Evolutionary conservation across 2,888 invertebrate species (phyloP).

Genomic region (Hesperia comma): DNA sequence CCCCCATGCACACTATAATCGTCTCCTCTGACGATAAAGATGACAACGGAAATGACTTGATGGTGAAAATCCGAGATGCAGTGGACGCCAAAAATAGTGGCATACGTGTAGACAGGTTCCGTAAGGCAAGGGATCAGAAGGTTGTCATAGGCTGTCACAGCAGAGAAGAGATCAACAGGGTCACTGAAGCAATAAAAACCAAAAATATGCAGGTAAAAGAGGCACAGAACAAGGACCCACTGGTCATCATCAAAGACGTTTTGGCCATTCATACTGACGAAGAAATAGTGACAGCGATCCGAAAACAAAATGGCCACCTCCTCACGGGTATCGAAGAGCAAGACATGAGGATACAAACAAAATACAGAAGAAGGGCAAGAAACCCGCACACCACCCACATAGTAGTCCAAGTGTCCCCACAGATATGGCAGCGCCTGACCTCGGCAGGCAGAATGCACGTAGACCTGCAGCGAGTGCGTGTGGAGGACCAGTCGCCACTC

Average conservation of each 20-base stretch:
- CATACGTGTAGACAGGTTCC: no score
- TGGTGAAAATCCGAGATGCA: no score
- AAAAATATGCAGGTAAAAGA: constrained; percentile 17
- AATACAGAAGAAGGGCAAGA: constrained; percentile 21
- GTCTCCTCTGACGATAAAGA: no score
- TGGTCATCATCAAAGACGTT: constrained; percentile 29
- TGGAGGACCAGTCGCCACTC: constrained; percentile 27
- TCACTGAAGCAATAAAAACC: no score
- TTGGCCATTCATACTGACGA: constrained; percentile 19
- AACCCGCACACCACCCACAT: no score
- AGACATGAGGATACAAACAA: constrained; percentile 2
- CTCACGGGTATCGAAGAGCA: constrained; percentile 4
- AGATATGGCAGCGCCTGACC: constrained; percentile 8
- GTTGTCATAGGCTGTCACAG: no score
- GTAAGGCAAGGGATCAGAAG: no score
- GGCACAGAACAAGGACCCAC: constrained; percentile 34
- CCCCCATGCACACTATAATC: no score
- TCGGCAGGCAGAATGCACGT: neutral
- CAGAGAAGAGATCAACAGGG: no score
- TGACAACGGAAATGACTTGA: no score
- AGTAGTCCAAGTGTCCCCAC: no score
- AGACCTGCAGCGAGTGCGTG: constrained; percentile 23
- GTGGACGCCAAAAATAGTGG: no score
- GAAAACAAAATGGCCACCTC: constrained; percentile 27
- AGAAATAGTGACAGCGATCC: constrained; percentile 20